These are phyloP conservation scores for Parazoanthus darwini DNA, from an alignment of 92 coral and sea anemone genomes.

Conservation along the genomic window DNA sequence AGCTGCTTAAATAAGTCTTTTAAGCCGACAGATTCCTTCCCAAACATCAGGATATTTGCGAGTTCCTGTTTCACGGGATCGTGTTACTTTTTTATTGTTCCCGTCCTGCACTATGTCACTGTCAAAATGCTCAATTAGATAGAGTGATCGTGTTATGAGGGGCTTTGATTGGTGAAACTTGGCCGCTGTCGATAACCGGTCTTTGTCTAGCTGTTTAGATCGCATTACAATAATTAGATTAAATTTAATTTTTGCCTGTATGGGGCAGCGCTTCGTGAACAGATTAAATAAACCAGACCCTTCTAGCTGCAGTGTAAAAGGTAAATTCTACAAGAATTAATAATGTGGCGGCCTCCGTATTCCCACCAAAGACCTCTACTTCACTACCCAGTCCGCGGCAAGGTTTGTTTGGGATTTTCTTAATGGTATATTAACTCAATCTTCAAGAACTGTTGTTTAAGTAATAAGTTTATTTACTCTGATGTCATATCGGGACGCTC, in stretches of 20 bases:
- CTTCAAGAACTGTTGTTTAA: constrained; percentile 45
- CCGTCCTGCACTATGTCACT: constrained; percentile 53
- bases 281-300: constrained; percentile 90
- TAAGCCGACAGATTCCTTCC: constrained; percentile 65
- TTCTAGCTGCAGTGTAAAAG: constrained; percentile 61
- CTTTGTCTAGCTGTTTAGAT: constrained; percentile 59
- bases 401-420: constrained; percentile 58
- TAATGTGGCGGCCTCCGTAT: constrained; percentile 92
- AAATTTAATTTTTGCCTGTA: constrained; percentile 72
- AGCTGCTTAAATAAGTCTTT: constrained; percentile 55
- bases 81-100: constrained; percentile 49
- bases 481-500: constrained; percentile 74
- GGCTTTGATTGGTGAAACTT: constrained; percentile 49
- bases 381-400: constrained; percentile 83
- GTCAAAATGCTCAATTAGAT: constrained; percentile 52
- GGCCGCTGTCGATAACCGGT: constrained; percentile 34
- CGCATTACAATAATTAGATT: constrained; percentile 73
- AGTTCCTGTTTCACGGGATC: constrained; percentile 50
- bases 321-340: constrained; percentile 58
- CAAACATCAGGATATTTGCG: constrained; percentile 58
- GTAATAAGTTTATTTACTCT: constrained; percentile 74
- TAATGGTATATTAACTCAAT: constrained; percentile 42
- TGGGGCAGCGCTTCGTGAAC: constrained; percentile 69
- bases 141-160: constrained; percentile 41
- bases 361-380: constrained; percentile 81